A percentile compares a stretch with the other conserved stretches of the same genome.
phyloP scores from a whole-genome alignment of 2,797 vertebrate species.

The Lates japonicus region DNA sequence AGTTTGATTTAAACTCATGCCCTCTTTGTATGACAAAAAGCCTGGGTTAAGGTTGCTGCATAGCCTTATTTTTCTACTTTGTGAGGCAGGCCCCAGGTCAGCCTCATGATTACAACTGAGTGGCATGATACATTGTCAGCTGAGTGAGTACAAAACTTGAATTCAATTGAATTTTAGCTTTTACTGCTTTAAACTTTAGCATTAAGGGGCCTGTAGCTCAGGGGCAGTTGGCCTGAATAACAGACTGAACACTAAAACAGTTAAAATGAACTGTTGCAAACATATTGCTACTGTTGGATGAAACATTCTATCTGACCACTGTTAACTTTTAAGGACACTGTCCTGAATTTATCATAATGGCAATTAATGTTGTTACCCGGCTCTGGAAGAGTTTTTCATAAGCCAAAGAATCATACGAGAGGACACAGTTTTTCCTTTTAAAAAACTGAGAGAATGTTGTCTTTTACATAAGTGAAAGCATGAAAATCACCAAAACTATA shows the following conservation, averaged over 20 bases:
- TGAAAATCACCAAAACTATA: background rate
- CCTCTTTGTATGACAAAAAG: background rate
- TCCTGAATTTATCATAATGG: background rate
- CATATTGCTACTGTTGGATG: background rate
- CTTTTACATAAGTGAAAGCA: too few relatives aligned
- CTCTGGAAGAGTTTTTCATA: background rate
- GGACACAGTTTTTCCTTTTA: too few relatives aligned
- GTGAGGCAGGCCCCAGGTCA: background rate
- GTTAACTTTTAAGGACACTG: background rate
- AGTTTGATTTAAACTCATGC: background rate
- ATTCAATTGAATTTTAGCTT: background rate
- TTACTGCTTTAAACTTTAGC: background rate
- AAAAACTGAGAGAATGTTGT: background rate
- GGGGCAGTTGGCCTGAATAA: background rate
- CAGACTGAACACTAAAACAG: background rate
- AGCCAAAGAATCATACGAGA: background rate
- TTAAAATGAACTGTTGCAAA: background rate
- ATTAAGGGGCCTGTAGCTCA: background rate
- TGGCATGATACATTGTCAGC: slow-evolving; percentile 1
- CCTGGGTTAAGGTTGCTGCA: background rate
- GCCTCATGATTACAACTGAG: background rate
- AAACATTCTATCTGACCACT: background rate
- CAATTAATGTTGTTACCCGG: background rate
- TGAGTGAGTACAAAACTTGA: background rate
- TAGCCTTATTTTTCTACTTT: background rate